A percentile compares a stretch with the other conserved stretches of the same genome.
These are phyloP conservation scores for Heteronetta atricapilla DNA, from an alignment of 2,113 vertebrate species.

Conservation along the genomic window DNA sequence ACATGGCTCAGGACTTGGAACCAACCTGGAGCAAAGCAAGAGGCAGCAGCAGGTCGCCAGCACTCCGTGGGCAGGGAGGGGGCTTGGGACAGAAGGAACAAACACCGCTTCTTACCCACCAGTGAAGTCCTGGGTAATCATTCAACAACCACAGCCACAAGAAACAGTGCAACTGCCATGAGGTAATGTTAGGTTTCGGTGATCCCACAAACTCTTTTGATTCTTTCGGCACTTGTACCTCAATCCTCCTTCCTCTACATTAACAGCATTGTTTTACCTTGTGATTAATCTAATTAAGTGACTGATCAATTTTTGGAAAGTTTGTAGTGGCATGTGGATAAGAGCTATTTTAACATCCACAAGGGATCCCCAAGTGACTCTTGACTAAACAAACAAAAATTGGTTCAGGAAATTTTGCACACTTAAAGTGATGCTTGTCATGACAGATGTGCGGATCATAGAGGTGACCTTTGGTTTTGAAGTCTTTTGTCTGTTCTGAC, in stretches of 20 bases:
- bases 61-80: fast-evolving
- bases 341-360: background rate
- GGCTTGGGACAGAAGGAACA: fast-evolving
- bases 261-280: background rate
- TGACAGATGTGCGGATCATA: background rate
- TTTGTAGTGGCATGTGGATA: background rate
- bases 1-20: fast-evolving
- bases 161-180: fast-evolving
- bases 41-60: fast-evolving
- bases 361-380: background rate
- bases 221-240: background rate
- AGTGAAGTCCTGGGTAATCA: background rate
- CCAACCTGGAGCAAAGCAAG: background rate
- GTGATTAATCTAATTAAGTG: background rate
- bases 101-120: fast-evolving
- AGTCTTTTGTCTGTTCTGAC: background rate
- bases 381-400: background rate
- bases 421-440: background rate
- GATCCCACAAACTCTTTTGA: background rate
- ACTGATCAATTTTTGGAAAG: background rate
- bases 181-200: fast-evolving
- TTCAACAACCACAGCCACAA: background rate
- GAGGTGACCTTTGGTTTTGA: constrained; percentile 10
- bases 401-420: background rate
- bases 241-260: background rate